Evolutionary conservation across 2,113 vertebrate species (phyloP).

Genomic region (Aphelocoma coerulescens): DNA sequence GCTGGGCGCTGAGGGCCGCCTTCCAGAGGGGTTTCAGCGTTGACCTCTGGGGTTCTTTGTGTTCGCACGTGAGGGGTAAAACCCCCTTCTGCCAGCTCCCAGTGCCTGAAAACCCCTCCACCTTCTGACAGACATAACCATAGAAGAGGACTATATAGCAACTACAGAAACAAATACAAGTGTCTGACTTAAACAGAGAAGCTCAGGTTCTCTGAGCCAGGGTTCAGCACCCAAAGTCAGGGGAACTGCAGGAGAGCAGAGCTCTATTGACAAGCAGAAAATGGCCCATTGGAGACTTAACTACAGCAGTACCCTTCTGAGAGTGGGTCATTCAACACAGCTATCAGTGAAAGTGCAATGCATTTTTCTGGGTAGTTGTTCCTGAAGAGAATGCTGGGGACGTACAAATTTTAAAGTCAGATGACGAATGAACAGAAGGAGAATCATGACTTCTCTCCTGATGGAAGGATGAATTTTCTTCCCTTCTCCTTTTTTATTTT

Average conservation of each 20-base stretch:
- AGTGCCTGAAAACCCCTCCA: too few relatives aligned
- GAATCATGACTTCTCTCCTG: not conserved
- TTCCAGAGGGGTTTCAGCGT: too few relatives aligned
- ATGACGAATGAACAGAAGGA: not conserved
- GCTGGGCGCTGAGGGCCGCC: too few relatives aligned
- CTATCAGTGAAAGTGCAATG: not conserved
- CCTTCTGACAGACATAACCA: not conserved
- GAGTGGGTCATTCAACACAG: not conserved
- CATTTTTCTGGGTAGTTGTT: not conserved
- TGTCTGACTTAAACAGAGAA: not conserved
- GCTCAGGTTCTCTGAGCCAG: not conserved
- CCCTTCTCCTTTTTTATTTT: accelerated
- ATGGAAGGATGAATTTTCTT: not conserved
- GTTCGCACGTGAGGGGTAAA: too few relatives aligned
- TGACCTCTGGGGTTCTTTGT: too few relatives aligned
- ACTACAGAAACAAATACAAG: not conserved
- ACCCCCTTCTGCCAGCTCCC: too few relatives aligned
- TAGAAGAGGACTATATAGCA: not conserved
- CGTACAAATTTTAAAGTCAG: not conserved
- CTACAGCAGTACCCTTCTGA: not conserved
- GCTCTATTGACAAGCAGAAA: not conserved
- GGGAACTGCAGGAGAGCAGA: not conserved
- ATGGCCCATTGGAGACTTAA: not conserved
- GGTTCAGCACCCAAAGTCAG: not conserved
- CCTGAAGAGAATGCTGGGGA: not conserved